These are phyloP conservation scores for Pagrus major DNA, from an alignment of 2,113 vertebrate species.

Conservation along the genomic window DNA sequence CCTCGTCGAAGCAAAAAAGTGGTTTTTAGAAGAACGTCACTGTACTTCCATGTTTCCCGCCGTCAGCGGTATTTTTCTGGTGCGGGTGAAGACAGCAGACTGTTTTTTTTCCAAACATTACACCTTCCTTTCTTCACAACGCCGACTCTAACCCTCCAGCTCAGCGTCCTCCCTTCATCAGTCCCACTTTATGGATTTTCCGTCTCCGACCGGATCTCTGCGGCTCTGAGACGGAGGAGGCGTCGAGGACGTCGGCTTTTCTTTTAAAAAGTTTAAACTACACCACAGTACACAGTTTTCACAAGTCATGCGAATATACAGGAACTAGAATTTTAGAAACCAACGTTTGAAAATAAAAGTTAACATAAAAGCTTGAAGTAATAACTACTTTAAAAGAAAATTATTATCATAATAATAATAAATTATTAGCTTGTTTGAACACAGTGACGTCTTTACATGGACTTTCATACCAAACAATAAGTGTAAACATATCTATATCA, in stretches of 20 bases:
- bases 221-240: constrained; percentile 73
- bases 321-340: constrained; percentile 84
- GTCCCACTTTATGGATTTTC: neutral
- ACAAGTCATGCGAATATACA: constrained; percentile 93
- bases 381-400: constrained; percentile 84
- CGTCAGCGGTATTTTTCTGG: neutral
- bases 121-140: constrained; percentile 34
- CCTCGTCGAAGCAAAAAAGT: neutral
- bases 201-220: constrained; percentile 63
- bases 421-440: constrained; percentile 89
- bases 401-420: constrained; percentile 74
- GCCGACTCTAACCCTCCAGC: neutral
- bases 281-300: constrained; percentile 91
- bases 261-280: constrained; percentile 88
- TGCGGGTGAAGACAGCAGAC: neutral
- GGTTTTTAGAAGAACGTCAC: too few species aligned
- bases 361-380: constrained; percentile 49
- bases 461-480: constrained; percentile 87
- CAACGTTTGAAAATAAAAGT: constrained; percentile 79
- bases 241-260: constrained; percentile 76
- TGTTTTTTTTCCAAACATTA: neutral
- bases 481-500: constrained; percentile 92
- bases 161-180: neutral
- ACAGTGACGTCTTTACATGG: constrained; percentile 88
- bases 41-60: neutral